Evolutionary conservation across 2,113 vertebrate species (phyloP).

Genomic region (Brachyhypopomus occidentalis): DNA sequence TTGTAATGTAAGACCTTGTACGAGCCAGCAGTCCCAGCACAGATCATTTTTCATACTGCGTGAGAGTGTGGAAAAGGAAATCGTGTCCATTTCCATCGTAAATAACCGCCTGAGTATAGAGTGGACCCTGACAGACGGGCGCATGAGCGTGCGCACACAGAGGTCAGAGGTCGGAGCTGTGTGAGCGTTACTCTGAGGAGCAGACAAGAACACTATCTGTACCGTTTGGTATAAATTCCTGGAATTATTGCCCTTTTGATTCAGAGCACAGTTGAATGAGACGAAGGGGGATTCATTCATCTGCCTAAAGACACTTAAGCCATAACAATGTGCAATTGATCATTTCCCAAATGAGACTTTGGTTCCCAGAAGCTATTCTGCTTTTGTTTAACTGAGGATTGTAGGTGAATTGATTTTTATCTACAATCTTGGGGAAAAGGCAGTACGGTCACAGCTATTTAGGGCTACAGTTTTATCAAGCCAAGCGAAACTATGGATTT

Average conservation of each 20-base stretch:
- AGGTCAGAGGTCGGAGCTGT: slow-evolving; percentile 15
- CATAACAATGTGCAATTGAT: not conserved
- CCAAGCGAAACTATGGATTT: not conserved
- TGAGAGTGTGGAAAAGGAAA: slow-evolving; percentile 32
- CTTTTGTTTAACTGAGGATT: slow-evolving; percentile 1
- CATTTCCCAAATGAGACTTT: not conserved
- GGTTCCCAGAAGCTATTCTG: slow-evolving; percentile 1
- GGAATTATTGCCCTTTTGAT: slow-evolving; percentile 24
- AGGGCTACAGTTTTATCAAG: not conserved
- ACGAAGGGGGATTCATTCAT: not conserved
- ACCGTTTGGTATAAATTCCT: slow-evolving; percentile 26
- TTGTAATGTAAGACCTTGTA: not conserved
- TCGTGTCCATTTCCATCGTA: slow-evolving; percentile 23
- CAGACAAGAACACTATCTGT: not conserved
- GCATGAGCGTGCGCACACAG: slow-evolving; percentile 10
- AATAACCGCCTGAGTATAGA: slow-evolving; percentile 7
- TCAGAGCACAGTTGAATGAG: not conserved
- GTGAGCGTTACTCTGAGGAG: not conserved
- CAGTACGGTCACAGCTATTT: not conserved
- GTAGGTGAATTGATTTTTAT: slow-evolving; percentile 9
- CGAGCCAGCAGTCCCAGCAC: not conserved
- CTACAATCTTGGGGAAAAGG: not conserved
- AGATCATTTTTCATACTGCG: slow-evolving; percentile 29
- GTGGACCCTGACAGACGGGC: slow-evolving; percentile 28
- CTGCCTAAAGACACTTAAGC: not conserved